Conservation (phyloP, 2,888 invertebrate species). For the Drosophila suboccidentalis region DNA sequence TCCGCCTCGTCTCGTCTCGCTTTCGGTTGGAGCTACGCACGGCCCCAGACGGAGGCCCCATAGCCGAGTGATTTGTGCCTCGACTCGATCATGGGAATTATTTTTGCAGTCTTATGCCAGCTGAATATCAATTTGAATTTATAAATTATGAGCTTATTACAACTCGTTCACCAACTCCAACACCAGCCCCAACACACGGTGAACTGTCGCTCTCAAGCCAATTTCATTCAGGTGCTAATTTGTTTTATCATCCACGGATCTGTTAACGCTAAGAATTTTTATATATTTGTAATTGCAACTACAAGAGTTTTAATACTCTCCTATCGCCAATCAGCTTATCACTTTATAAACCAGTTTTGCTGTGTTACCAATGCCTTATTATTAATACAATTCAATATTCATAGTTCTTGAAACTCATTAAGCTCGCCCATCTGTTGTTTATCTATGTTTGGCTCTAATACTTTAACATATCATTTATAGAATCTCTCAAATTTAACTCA, state of each 20-base stretch:
- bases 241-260: conserved; percentile 54
- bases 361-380: conserved; percentile 6
- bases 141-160: conserved; percentile 80
- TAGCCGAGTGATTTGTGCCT: conserved; percentile 64
- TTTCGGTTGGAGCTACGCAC: conserved; percentile 11
- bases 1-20: conserved; percentile 11
- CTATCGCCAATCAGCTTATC: conserved; percentile 9
- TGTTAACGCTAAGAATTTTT: conserved; percentile 49
- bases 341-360: conserved; percentile 21
- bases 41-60: conserved; percentile 3
- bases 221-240: conserved; percentile 59
- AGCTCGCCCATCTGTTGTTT: conserved; percentile 11
- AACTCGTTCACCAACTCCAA: conserved; percentile 68
- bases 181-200: neutral
- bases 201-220: conserved; percentile 14
- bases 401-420: conserved; percentile 29
- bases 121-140: conserved; percentile 75
- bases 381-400: conserved; percentile 18
- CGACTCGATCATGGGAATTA: conserved; percentile 73
- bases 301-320: conserved; percentile 12
- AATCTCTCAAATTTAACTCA: neutral
- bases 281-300: conserved; percentile 25
- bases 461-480: conserved; percentile 1
- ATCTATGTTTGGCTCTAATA: conserved; percentile 13
- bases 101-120: conserved; percentile 74